Base-by-base conservation (phyloP, 2,888 invertebrate species). In the Tridacna gigas region DNA sequence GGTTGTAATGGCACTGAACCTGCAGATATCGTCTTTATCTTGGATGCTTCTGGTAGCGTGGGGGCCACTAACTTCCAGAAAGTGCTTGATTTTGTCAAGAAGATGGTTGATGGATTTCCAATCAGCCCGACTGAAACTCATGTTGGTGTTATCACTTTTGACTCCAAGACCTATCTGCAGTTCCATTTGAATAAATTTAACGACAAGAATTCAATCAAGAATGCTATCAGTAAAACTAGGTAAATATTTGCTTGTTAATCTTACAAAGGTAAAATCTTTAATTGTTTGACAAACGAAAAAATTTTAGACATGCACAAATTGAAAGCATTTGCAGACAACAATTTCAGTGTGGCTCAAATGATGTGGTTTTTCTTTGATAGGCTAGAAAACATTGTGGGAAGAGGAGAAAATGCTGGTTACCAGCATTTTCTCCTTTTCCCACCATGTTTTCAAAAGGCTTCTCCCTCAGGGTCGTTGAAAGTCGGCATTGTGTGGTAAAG, bases 11-110 rank as follows among this genome's bases (percentile, higher is more conserved):
- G 87, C 0, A 77, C 89, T 0, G 84, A 84, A 79, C 90, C 89
- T 22, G 92, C 92, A 0, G 93, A 93, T 84, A 89, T 94, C 22
- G 90, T 90, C 9, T 93, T 94, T 85, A 88, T 93, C 45, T 82
- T 94, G 51, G 94, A 94, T 84, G 90, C 92, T 11, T 92, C 92
- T 25, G 93, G 92, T 45, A 92, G 92, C 80, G 91, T 92, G 37
- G 91, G 91, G 11, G 78, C 86, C 45, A 77, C 86, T 45, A 91
- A 91, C 74, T 93, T 91, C 87, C 84, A 90, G 22, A 89, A 90
- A 51, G 90, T 92, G 71, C 83, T 91, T 9, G 77, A 86, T 26
- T 93, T 93, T 79, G 91, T 93, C 48, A 91, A 92, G 85, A 86
- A 86, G 37, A 74, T 91, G 80, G 89, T 91, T 0, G 85, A 90